Evolutionary conservation across 2,888 invertebrate species (phyloP).

Genomic region (Myathropa florea): DNA sequence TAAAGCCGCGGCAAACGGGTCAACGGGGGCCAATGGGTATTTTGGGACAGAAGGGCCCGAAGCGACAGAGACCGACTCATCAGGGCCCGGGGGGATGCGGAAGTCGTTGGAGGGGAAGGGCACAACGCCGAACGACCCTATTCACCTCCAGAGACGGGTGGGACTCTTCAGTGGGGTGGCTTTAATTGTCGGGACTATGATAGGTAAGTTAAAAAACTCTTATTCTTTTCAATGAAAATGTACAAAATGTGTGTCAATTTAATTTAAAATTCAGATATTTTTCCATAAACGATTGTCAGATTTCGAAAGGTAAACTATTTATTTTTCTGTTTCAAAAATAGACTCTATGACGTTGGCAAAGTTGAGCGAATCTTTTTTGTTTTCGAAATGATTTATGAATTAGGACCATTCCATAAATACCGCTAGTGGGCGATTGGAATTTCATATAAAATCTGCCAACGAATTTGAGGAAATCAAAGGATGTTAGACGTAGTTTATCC

Average conservation of each 20-base stretch:
- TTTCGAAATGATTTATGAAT: slow-evolving; percentile 5
- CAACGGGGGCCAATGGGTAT: slow-evolving; percentile 81
- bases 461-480: not conserved
- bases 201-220: slow-evolving; percentile 87
- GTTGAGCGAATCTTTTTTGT: not conserved
- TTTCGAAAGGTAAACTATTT: not conserved
- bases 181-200: slow-evolving; percentile 99
- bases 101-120: slow-evolving; percentile 92
- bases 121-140: slow-evolving; percentile 97
- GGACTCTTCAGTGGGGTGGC: slow-evolving; percentile 99
- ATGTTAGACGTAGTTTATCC: not conserved
- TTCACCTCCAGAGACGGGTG: slow-evolving; percentile 99
- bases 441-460: slow-evolving; percentile 1
- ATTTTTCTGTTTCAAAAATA: slow-evolving; percentile 3
- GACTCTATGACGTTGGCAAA: slow-evolving; percentile 4
- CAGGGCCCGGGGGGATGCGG: slow-evolving; percentile 82
- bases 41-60: slow-evolving; percentile 81
- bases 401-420: not conserved
- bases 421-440: not conserved
- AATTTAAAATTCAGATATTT: not conserved
- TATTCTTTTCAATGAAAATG: not conserved
- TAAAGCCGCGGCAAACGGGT: slow-evolving; percentile 80
- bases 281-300: not conserved
- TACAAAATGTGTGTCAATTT: not conserved
- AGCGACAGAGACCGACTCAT: slow-evolving; percentile 82